phyloP scores from a whole-genome alignment of 2,797 vertebrate genomes.

The Crocodylus rhombifer region DNA sequence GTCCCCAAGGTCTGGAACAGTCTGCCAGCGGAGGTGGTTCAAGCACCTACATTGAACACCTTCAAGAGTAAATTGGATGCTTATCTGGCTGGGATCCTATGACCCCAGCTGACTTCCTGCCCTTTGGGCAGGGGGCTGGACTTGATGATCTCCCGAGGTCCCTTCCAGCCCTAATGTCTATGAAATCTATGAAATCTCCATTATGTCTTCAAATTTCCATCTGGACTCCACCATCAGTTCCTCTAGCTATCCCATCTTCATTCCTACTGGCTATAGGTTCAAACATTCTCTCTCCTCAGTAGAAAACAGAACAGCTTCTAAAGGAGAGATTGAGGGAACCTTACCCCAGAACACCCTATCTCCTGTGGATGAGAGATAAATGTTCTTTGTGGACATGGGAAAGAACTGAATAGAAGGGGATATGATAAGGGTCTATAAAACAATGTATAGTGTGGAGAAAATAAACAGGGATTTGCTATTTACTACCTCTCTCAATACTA shows the following conservation, averaged over 20 bases:
- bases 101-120: too few species aligned
- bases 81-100: too few species aligned
- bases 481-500: too few species aligned
- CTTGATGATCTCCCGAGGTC: too few species aligned
- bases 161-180: too few species aligned
- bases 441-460: too few species aligned
- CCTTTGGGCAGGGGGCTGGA: too few species aligned
- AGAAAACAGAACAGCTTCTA: conserved; percentile 9
- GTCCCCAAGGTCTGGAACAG: too few species aligned
- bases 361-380: not conserved
- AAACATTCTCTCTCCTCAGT: not conserved
- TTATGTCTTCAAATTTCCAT: not conserved
- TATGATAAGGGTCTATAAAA: not conserved
- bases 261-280: not conserved
- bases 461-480: too few species aligned
- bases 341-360: not conserved
- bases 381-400: not conserved
- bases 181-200: fast-evolving
- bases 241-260: not conserved
- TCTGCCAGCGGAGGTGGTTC: too few species aligned
- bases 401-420: not conserved
- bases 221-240: not conserved
- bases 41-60: too few species aligned
- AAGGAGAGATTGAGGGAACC: not conserved
- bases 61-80: too few species aligned